Evolutionary conservation across 2,888 invertebrate genomes (phyloP).

Genomic region (Synergus gifuensis): DNA sequence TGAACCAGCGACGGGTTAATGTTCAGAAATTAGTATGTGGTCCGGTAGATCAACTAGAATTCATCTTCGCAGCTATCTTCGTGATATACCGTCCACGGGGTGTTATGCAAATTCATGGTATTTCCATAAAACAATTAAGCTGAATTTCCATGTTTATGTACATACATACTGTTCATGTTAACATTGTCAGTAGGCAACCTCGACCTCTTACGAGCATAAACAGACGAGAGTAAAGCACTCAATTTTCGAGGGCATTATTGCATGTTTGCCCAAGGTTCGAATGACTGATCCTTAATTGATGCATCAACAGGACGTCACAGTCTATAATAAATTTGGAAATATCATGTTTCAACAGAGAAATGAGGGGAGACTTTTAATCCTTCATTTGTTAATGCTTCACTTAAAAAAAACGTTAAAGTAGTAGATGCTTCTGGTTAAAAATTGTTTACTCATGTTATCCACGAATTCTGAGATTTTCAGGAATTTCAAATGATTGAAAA

Average conservation of each 20-base stretch:
- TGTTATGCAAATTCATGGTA: neutral
- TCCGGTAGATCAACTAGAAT: neutral
- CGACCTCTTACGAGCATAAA: constrained; percentile 1
- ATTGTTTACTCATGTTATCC: no score
- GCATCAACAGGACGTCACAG: neutral
- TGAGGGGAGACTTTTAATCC: neutral
- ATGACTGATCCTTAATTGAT: neutral
- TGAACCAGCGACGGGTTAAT: neutral
- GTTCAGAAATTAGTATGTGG: neutral
- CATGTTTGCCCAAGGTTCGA: neutral
- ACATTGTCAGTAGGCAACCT: neutral
- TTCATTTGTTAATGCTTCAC: neutral
- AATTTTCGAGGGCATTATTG: neutral
- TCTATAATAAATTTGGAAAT: neutral
- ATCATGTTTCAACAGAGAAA: neutral
- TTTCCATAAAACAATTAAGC: constrained; percentile 5
- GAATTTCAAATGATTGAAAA: no score
- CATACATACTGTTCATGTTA: neutral
- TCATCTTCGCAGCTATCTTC: neutral
- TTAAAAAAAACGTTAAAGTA: no score
- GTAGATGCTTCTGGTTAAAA: no score
- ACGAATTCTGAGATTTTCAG: no score
- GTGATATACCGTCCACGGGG: neutral
- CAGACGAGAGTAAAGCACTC: neutral
- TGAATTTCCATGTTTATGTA: neutral